Conservation (phyloP, 1,140 invertebrate species). For the Dreissena rostriformis region DNA sequence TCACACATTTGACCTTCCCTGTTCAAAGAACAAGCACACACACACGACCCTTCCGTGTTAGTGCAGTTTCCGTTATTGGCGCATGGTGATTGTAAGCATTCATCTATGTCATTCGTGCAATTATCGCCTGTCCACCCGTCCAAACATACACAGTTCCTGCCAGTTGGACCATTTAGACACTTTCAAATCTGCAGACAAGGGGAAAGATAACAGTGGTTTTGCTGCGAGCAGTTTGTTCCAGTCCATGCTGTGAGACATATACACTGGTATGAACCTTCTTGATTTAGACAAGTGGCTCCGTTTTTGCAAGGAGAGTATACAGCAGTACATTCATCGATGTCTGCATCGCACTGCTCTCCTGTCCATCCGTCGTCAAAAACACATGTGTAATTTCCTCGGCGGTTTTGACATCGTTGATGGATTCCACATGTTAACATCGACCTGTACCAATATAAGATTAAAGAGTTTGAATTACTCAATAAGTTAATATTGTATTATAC, state of each 20-base stretch:
- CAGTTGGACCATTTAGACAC: not conserved
- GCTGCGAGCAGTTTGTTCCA: not conserved
- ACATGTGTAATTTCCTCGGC: not conserved
- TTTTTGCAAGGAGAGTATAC: not conserved
- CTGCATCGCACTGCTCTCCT: not conserved
- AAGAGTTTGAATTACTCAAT: no score
- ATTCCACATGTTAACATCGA: not conserved
- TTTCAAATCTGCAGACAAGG: not conserved
- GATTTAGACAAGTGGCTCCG: conserved; percentile 1
- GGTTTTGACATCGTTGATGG: not conserved
- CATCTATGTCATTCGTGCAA: not conserved
- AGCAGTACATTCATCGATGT: conserved; percentile 14
- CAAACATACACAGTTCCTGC: not conserved
- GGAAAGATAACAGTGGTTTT: not conserved
- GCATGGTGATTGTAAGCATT: conserved; percentile 24
- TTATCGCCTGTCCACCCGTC: not conserved
- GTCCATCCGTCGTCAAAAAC: not conserved
- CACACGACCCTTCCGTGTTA: not conserved
- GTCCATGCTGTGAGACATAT: not conserved
- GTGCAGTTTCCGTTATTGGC: conserved; percentile 44
- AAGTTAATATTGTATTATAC: no score
- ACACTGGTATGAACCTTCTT: not conserved
- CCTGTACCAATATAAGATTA: no score
- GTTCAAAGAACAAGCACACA: not conserved
- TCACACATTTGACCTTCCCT: conserved; percentile 3